Percentiles rank a stretch among this genome's conserved stretches.
Conservation (phyloP, 1,140 invertebrate genomes). For the Diploscapter pachys region DNA sequence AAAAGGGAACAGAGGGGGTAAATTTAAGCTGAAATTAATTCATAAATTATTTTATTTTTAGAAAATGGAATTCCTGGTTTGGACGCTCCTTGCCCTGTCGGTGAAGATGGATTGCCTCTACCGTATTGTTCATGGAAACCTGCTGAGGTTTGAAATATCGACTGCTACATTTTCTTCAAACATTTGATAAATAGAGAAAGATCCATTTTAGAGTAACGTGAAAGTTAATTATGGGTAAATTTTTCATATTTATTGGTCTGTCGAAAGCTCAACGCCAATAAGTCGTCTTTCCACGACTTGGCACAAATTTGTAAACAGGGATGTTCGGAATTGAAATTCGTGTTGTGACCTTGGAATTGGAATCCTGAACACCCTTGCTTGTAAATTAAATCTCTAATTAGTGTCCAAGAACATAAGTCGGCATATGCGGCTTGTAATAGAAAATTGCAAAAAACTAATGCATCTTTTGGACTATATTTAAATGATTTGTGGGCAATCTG, state of each 20-base stretch:
- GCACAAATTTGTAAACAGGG: too few relatives aligned
- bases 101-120: slow-evolving; percentile 84
- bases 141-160: slow-evolving; percentile 35
- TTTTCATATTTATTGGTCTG: neutral
- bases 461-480: too few relatives aligned
- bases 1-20: slow-evolving; percentile 33
- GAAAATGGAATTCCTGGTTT: slow-evolving; percentile 79
- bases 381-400: too few relatives aligned
- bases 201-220: slow-evolving; percentile 39
- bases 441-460: too few relatives aligned
- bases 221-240: slow-evolving; percentile 46
- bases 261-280: neutral
- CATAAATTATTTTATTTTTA: neutral
- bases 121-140: slow-evolving; percentile 89
- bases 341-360: too few relatives aligned
- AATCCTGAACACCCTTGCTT: too few relatives aligned
- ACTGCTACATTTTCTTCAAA: neutral
- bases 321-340: too few relatives aligned
- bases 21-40: too few relatives aligned
- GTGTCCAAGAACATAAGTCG: too few relatives aligned
- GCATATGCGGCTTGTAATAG: too few relatives aligned
- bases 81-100: slow-evolving; percentile 92
- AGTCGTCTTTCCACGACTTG: too few relatives aligned
- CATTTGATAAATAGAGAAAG: neutral
- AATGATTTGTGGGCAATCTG: too few relatives aligned